These are phyloP conservation scores for Dendrolimus houi DNA, from an alignment of 2,888 invertebrate species.

Conservation along the genomic window DNA sequence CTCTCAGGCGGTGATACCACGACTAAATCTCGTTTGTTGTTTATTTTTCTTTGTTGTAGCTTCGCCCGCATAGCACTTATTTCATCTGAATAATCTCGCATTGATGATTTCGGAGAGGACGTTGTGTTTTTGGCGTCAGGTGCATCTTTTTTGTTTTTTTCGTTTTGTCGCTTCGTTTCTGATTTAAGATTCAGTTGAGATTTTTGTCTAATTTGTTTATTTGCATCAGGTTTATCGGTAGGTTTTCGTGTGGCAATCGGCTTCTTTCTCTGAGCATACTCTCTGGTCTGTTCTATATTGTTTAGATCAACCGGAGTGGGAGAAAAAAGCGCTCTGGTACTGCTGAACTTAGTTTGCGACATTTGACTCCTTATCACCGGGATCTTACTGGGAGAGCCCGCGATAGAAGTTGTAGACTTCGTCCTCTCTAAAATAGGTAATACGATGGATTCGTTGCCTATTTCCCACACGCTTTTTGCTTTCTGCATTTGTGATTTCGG, in stretches of 20 bases:
- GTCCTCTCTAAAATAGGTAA: slow-evolving; percentile 62
- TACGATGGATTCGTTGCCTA: slow-evolving; percentile 56
- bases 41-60: slow-evolving; percentile 63
- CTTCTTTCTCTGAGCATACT: slow-evolving; percentile 73
- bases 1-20: slow-evolving; percentile 31
- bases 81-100: slow-evolving; percentile 68
- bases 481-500: slow-evolving; percentile 66
- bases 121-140: slow-evolving; percentile 50
- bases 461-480: slow-evolving; percentile 74
- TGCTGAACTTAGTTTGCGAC: slow-evolving; percentile 67
- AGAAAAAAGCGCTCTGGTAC: slow-evolving; percentile 71
- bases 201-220: slow-evolving; percentile 65
- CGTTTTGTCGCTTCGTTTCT: slow-evolving; percentile 52
- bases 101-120: slow-evolving; percentile 46
- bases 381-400: slow-evolving; percentile 78
- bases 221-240: slow-evolving; percentile 49
- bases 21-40: slow-evolving; percentile 57
- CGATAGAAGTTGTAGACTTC: slow-evolving; percentile 70
- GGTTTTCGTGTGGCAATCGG: slow-evolving; percentile 44
- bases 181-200: slow-evolving; percentile 59
- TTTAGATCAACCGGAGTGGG: slow-evolving; percentile 76
- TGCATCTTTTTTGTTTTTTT: slow-evolving; percentile 58
- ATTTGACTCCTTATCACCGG: slow-evolving; percentile 76
- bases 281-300: slow-evolving; percentile 71
- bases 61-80: slow-evolving; percentile 67